phyloP scores from a whole-genome alignment of 2,113 vertebrate species.

The Hypocryptadius cinnamomeus region DNA sequence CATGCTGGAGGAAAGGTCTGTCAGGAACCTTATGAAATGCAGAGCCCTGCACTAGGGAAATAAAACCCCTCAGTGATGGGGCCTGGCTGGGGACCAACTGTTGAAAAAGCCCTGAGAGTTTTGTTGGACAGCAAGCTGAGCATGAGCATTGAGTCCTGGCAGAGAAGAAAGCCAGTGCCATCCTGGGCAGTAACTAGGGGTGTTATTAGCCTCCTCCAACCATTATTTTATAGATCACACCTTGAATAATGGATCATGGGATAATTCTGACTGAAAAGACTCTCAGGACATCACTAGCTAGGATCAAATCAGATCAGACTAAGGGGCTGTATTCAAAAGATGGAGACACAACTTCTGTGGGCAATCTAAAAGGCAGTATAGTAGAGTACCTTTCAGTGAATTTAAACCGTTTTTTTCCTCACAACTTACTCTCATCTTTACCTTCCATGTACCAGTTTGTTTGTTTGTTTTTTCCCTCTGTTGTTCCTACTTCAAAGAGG shows the following conservation, averaged over 20 bases:
- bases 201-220: not conserved
- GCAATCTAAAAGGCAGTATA: not conserved
- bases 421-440: not conserved
- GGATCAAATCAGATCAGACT: not conserved
- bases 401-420: not conserved
- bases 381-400: not conserved
- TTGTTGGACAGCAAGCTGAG: not conserved
- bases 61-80: not conserved
- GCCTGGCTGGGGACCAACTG: not conserved
- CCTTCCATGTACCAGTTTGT: not conserved
- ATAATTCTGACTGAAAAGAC: not conserved
- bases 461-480: not conserved
- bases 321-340: not conserved
- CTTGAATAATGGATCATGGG: not conserved
- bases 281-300: not conserved
- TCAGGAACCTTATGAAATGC: not conserved
- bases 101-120: not conserved
- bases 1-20: not conserved
- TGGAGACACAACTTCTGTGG: not conserved
- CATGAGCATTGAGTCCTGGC: not conserved
- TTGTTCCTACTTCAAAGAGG: not conserved
- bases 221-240: not conserved
- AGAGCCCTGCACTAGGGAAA: not conserved
- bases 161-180: not conserved
- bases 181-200: not conserved